Percentiles rank a stretch among this genome's conserved stretches.
These are phyloP conservation scores for Meleagris gallopavo DNA, from an alignment of 2,113 vertebrate species.

Conservation along the genomic window DNA sequence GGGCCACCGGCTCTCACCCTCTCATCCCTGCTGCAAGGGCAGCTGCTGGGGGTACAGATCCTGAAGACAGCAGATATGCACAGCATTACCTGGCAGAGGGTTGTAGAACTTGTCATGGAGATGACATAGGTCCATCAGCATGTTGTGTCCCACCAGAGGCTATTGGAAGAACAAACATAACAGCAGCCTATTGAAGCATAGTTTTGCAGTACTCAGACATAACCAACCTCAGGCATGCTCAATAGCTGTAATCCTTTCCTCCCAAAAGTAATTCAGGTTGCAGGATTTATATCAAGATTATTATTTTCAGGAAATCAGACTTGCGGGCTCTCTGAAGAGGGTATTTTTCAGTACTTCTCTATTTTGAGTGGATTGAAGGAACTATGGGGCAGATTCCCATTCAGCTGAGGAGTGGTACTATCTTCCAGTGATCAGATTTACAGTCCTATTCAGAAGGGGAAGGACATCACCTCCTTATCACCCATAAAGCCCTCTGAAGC, in stretches of 20 bases:
- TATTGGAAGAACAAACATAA: not conserved
- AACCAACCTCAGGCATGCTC: not conserved
- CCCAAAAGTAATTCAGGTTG: not conserved
- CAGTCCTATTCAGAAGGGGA: not conserved
- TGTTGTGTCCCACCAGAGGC: constrained; percentile 83
- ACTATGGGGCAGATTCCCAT: not conserved
- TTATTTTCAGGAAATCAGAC: not conserved
- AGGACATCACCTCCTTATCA: not conserved
- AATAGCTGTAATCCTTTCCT: not conserved
- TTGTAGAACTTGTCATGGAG: constrained; percentile 82
- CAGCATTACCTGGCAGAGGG: constrained; percentile 78
- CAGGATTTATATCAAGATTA: not conserved
- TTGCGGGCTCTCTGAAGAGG: not conserved
- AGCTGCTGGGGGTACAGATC: not conserved
- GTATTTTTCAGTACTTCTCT: not conserved
- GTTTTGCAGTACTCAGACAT: not conserved
- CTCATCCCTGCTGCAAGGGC: not conserved
- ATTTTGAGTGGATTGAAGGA: not conserved
- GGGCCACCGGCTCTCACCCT: not conserved
- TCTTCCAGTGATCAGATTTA: not conserved
- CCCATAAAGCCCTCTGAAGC: not conserved
- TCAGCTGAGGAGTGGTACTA: not conserved
- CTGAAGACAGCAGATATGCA: not conserved
- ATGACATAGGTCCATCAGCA: constrained; percentile 82
- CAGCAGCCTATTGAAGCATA: not conserved